These are phyloP conservation scores for Gouania willdenowi DNA, from an alignment of 2,797 vertebrate species.

Conservation along the genomic window DNA sequence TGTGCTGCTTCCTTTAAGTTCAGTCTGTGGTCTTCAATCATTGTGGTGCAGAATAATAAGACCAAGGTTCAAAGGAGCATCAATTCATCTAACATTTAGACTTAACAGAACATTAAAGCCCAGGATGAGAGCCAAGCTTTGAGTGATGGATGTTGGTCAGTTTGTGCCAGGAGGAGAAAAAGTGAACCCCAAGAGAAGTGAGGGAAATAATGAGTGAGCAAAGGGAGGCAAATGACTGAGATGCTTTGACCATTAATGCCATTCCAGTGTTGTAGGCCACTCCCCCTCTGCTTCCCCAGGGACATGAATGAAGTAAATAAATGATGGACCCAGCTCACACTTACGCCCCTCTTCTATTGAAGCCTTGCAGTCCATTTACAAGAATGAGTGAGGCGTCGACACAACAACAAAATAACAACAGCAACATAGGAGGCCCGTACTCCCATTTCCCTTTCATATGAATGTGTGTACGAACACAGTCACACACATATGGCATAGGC, in stretches of 20 bases:
- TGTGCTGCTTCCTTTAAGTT: slow-evolving; percentile 38
- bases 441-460: slow-evolving; percentile 63
- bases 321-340: slow-evolving; percentile 69
- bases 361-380: slow-evolving; percentile 62
- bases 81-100: slow-evolving; percentile 51
- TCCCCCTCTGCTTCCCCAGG: slow-evolving; percentile 51
- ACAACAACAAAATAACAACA: slow-evolving; percentile 74
- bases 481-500: slow-evolving; percentile 56
- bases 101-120: slow-evolving; percentile 47
- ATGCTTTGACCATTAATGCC: slow-evolving; percentile 39
- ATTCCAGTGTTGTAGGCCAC: slow-evolving; percentile 55
- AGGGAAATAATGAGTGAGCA: slow-evolving; percentile 24
- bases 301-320: slow-evolving; percentile 71
- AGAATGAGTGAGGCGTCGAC: slow-evolving; percentile 75
- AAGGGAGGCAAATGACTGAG: slow-evolving; percentile 37
- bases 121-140: slow-evolving; percentile 43
- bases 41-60: slow-evolving; percentile 19
- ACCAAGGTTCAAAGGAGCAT: slow-evolving; percentile 42
- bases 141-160: slow-evolving; percentile 43
- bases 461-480: slow-evolving; percentile 54
- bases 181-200: slow-evolving; percentile 38
- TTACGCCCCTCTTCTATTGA: slow-evolving; percentile 69
- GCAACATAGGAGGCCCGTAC: slow-evolving; percentile 66
- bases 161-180: slow-evolving; percentile 39
- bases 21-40: slow-evolving; percentile 49